Evolutionary conservation across 1,140 invertebrate species (phyloP), one percentile per base, ranked within the genome.

Genomic region (Macrosteles quadrilineatus): DNA sequence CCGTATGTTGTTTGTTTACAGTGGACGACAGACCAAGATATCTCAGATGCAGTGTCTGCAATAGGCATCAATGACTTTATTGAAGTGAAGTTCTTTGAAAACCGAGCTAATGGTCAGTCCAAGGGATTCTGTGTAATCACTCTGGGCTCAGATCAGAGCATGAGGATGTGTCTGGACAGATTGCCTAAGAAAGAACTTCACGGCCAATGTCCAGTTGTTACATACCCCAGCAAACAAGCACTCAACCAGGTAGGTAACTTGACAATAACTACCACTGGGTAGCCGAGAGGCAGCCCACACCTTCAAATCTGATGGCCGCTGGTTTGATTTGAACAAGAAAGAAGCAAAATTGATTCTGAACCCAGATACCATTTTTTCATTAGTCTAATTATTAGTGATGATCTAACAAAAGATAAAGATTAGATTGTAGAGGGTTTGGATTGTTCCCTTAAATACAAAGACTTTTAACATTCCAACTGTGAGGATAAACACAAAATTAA

Each of bases 31-130:
- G 97, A 99, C 83, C 91, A 96, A 83, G 96, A 98, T 80, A 91
- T 99, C 57, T 89, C 90, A 31, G 93, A 97, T 83, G 89, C 93
- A 1, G 87, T 98, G 68, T 85, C 87, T 59, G 89, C 89, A 71
- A 85, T 98, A 73, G 97, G 97, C 23, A 91, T 99, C 1, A 88
- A 85, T 70, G 98, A 99, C 81, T 90, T 99, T 74, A 85, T 97
- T 72, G 98, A 99, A 80, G 95, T 99, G 14, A 99, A 99, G 83
- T 99, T 99, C 82, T 98, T 98, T 84, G 98, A 99, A 83, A 99
- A 99, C 83, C 88, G 98, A 75, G 93, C 95, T 12, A 99, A 99
- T 86, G 98, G 98, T 29, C 98, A 99, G 81, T 98, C 96, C 0
- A 99, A 99, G 86, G 98, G 98, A 47, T 97, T 97, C 81, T 97